Conservation (phyloP, 2,888 invertebrate genomes). For the Hydropsyche betteni region DNA sequence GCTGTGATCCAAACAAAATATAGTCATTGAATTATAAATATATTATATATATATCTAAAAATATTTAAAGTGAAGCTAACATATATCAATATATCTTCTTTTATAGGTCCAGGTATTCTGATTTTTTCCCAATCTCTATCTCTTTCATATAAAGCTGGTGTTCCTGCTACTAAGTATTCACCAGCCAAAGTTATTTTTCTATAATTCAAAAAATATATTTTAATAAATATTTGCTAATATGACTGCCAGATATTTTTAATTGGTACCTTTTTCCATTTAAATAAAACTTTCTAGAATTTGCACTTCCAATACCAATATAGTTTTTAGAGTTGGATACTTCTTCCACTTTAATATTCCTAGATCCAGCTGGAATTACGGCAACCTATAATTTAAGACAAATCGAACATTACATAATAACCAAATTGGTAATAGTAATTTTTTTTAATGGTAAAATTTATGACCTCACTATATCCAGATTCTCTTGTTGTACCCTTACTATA, state of each 20-base stretch:
- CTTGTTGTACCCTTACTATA: slow-evolving; percentile 72
- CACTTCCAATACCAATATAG: slow-evolving; percentile 80
- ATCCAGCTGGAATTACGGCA: slow-evolving; percentile 79
- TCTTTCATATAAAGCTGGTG: slow-evolving; percentile 81
- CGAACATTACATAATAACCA: slow-evolving; percentile 28
- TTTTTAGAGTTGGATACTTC: slow-evolving; percentile 81
- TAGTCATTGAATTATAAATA: neutral
- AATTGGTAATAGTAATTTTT: neutral
- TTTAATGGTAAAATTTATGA: slow-evolving; percentile 41
- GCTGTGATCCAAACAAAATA: slow-evolving; percentile 55
- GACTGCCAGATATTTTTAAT: slow-evolving; percentile 7
- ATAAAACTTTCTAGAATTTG: slow-evolving; percentile 75
- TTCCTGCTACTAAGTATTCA: slow-evolving; percentile 83
- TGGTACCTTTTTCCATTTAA: slow-evolving; percentile 79
- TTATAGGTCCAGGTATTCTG: slow-evolving; percentile 81
- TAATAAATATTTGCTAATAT: slow-evolving; percentile 7
- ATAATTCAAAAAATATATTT: slow-evolving; percentile 54
- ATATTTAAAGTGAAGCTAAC: slow-evolving; percentile 62
- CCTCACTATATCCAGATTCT: slow-evolving; percentile 68
- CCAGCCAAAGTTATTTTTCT: slow-evolving; percentile 78
- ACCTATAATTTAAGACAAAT: slow-evolving; percentile 59
- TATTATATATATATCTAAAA: neutral
- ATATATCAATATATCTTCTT: slow-evolving; percentile 82
- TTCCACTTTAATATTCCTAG: slow-evolving; percentile 79
- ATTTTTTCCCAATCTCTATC: slow-evolving; percentile 83